Percentiles rank a stretch among this genome's conserved stretches.
Conservation (phyloP, 1,140 invertebrate genomes). For the Zaprionus gabonicus region DNA sequence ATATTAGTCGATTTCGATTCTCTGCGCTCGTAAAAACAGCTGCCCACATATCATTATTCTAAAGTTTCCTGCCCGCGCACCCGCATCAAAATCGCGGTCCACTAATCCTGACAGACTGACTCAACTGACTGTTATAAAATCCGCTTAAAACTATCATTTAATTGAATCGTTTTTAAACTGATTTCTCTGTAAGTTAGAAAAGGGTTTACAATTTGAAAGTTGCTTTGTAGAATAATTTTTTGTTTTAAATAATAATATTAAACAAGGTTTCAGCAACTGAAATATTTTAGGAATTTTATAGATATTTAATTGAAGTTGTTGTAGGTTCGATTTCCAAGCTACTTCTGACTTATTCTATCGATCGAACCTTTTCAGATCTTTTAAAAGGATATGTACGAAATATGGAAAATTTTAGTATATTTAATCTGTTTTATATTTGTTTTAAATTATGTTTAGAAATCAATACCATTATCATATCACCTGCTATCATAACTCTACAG, state of each 20-base stretch:
- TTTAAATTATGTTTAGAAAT: too few species aligned
- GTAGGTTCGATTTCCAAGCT: too few species aligned
- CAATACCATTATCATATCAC: too few species aligned
- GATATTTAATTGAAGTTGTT: too few species aligned
- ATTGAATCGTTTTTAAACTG: conserved; percentile 50
- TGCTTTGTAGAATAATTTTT: background rate
- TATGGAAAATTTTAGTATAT: too few species aligned
- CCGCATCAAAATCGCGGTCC: conserved; percentile 54
- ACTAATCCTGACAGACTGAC: conserved; percentile 47
- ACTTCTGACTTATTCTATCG: too few species aligned
- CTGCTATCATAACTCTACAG: background rate
- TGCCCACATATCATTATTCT: conserved; percentile 62
- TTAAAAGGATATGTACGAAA: too few species aligned
- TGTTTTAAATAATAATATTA: too few species aligned
- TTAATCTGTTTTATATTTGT: too few species aligned
- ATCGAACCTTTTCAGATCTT: too few species aligned
- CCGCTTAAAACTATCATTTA: conserved; percentile 68
- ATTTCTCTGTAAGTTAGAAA: background rate
- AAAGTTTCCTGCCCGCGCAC: conserved; percentile 43
- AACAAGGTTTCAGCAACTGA: too few species aligned
- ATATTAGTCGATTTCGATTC: conserved; percentile 58
- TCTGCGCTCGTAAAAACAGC: conserved; percentile 75
- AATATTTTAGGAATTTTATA: too few species aligned
- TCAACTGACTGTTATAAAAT: conserved; percentile 37
- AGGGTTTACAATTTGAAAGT: background rate